Percentiles rank a stretch among this genome's conserved stretches.
These are phyloP conservation scores for Cantharis lateralis DNA, from an alignment of 2,888 invertebrate genomes.

Conservation along the genomic window DNA sequence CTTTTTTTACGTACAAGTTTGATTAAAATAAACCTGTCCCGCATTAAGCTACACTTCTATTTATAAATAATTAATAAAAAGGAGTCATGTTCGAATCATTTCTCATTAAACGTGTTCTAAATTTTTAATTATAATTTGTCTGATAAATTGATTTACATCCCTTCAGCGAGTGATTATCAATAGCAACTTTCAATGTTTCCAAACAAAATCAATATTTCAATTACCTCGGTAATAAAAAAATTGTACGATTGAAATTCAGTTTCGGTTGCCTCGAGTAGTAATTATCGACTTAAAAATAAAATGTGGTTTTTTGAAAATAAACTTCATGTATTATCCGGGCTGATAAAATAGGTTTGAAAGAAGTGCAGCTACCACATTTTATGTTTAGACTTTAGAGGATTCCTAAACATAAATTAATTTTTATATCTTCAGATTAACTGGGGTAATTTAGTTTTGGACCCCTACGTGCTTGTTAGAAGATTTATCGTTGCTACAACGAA, in stretches of 20 bases:
- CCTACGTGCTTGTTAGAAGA: neutral
- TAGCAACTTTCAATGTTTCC: neutral
- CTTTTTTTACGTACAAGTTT: no score
- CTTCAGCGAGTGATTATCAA: neutral
- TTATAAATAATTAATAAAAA: neutral
- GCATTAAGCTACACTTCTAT: neutral
- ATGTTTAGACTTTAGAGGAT: neutral
- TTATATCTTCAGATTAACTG: neutral
- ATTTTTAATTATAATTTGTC: neutral
- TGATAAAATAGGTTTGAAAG: neutral
- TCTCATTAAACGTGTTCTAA: neutral
- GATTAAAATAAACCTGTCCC: neutral
- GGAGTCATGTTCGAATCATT: neutral
- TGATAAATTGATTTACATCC: neutral
- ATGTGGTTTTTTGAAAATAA: neutral
- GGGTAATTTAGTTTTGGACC: neutral
- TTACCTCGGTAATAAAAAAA: neutral
- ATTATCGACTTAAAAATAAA: neutral
- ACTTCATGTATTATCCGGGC: neutral
- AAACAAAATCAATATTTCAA: neutral
- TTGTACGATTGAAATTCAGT: neutral
- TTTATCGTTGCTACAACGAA: neutral
- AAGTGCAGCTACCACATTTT: neutral
- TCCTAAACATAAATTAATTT: neutral
- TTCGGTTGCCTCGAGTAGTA: neutral